These are phyloP conservation scores for Aspidoscelis tigris DNA, from an alignment of 2,113 vertebrate genomes.

Conservation along the genomic window DNA sequence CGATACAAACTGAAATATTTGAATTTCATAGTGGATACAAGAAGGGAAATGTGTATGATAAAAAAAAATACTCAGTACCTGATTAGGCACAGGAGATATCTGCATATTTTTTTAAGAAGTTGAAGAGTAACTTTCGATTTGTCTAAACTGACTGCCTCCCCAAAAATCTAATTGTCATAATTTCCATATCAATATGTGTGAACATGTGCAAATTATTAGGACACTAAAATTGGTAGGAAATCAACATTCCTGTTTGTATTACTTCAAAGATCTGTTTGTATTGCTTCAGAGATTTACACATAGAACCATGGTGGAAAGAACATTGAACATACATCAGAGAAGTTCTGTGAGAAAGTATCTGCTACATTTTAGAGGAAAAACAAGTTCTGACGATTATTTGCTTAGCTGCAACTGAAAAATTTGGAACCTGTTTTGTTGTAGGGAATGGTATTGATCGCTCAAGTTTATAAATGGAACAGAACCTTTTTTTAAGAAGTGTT, in stretches of 20 bases:
- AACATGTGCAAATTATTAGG: background rate
- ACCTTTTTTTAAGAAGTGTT: too few species aligned
- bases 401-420: background rate
- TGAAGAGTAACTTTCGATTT: background rate
- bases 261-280: background rate
- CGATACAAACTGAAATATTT: background rate
- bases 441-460: background rate
- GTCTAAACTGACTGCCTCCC: background rate
- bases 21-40: background rate
- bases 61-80: background rate
- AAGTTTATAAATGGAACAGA: background rate
- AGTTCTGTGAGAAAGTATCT: background rate
- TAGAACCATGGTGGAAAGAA: background rate
- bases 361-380: background rate
- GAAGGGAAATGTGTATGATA: background rate
- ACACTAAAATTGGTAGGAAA: background rate
- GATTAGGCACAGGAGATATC: background rate
- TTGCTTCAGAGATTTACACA: background rate
- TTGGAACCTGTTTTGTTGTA: background rate
- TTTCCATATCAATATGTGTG: background rate
- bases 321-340: background rate
- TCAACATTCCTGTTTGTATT: background rate
- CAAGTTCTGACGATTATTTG: background rate
- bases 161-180: background rate
- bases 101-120: background rate